These are phyloP conservation scores for Fabriciana adippe DNA, from an alignment of 2,888 invertebrate species.

Conservation along the genomic window DNA sequence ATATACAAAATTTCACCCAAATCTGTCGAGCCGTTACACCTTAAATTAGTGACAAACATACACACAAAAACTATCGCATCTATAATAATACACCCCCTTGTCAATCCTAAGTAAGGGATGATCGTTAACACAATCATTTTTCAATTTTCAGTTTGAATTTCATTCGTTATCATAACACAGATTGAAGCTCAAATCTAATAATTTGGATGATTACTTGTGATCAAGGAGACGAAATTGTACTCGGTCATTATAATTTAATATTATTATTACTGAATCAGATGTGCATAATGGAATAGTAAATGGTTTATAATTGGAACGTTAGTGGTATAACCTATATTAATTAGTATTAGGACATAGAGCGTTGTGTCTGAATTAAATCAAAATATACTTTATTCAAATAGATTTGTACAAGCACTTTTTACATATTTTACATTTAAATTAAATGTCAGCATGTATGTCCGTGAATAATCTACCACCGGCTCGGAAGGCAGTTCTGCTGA, in stretches of 20 bases:
- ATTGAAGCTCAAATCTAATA: background rate
- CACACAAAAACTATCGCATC: background rate
- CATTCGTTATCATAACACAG: background rate
- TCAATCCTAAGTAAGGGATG: too few species aligned
- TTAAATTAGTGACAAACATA: background rate
- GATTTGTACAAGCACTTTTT: too few species aligned
- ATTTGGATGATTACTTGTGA: background rate
- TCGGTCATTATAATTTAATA: slow-evolving; percentile 15
- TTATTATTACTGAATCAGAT: slow-evolving; percentile 13
- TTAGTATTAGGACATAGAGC: background rate
- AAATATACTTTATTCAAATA: too few species aligned
- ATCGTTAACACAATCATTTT: too few species aligned
- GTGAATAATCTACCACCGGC: too few species aligned
- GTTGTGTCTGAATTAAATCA: too few species aligned
- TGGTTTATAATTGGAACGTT: slow-evolving; percentile 14
- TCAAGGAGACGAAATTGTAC: background rate
- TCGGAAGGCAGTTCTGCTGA: too few species aligned
- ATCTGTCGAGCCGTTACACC: background rate
- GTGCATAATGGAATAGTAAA: slow-evolving; percentile 19
- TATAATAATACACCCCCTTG: background rate
- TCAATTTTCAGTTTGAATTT: too few species aligned
- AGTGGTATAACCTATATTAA: slow-evolving; percentile 17
- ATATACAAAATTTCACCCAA: background rate
- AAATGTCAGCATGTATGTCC: too few species aligned
- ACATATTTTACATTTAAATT: too few species aligned